Percentiles rank a stretch among this genome's conserved stretches.
phyloP scores from a whole-genome alignment of 2,888 invertebrate genomes.

The Chloroclystis v-ata region DNA sequence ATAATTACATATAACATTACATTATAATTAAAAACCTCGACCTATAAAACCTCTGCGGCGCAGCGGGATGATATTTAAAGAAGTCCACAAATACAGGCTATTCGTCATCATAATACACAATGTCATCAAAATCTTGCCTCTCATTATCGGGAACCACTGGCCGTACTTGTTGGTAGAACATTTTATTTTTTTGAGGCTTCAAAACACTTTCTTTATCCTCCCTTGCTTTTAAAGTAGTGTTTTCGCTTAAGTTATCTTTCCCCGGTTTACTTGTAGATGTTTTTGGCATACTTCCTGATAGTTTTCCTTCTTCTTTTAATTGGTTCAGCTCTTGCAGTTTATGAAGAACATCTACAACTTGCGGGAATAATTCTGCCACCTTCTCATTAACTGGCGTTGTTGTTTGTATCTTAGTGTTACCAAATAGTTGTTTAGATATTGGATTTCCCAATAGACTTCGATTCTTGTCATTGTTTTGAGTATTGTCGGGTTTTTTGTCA shows the following conservation, averaged over 20 bases:
- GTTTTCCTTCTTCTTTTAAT: conserved; percentile 28
- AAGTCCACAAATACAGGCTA: background rate
- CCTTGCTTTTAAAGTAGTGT: background rate
- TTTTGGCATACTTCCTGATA: conserved; percentile 1
- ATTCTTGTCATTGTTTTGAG: background rate
- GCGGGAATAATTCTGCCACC: conserved; percentile 25
- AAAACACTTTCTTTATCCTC: conserved; percentile 5
- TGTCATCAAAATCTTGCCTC: conserved; percentile 24
- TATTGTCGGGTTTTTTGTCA: too few relatives aligned
- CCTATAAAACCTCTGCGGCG: too few relatives aligned
- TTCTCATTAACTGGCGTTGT: conserved; percentile 8
- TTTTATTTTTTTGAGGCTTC: conserved; percentile 17
- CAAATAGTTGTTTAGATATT: background rate
- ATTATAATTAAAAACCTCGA: too few relatives aligned
- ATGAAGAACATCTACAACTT: conserved; percentile 28
- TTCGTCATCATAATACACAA: conserved; percentile 35
- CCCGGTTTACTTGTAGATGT: background rate
- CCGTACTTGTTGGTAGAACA: conserved; percentile 38
- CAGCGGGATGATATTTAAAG: too few relatives aligned
- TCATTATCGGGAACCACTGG: conserved; percentile 42
- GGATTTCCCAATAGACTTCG: background rate
- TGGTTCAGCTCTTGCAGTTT: conserved; percentile 35
- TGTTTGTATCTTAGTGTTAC: background rate
- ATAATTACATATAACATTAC: too few relatives aligned
- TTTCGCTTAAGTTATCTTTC: background rate